These are phyloP conservation scores for Tarsius wallacei DNA, from an alignment of 2,797 vertebrate genomes.

Conservation along the genomic window DNA sequence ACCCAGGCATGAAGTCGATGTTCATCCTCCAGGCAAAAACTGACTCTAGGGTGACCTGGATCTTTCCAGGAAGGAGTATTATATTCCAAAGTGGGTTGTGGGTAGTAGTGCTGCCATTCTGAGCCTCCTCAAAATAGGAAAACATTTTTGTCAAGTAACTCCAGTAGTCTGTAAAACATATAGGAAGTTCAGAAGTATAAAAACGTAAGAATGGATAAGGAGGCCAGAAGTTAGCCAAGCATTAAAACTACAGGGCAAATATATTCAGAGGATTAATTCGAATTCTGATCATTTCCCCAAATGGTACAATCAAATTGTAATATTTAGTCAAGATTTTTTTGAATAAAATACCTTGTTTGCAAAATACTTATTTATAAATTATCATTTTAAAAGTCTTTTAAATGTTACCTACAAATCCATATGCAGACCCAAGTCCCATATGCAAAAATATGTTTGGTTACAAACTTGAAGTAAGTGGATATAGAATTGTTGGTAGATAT, in stretches of 20 bases:
- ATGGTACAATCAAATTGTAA: neutral
- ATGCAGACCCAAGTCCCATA: neutral
- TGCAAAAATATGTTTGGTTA: neutral
- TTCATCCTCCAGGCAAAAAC: neutral
- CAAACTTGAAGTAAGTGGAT: slow-evolving; percentile 20
- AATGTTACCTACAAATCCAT: neutral
- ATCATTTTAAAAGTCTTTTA: neutral
- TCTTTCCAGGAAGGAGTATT: neutral
- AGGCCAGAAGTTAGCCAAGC: neutral
- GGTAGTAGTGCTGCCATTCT: neutral
- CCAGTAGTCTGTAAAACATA: neutral
- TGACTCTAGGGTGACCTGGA: neutral
- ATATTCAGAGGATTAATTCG: neutral
- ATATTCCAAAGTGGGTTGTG: neutral
- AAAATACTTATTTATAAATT: neutral
- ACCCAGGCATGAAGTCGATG: neutral
- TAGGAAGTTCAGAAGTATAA: neutral
- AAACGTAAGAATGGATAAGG: neutral
- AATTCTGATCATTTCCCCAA: slow-evolving; percentile 11
- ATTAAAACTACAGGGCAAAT: neutral
- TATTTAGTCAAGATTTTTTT: neutral
- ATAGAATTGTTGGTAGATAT: neutral
- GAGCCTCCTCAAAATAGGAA: neutral
- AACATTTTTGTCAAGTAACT: neutral
- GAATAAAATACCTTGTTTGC: slow-evolving; percentile 6